A percentile compares a stretch with the other conserved stretches of the same genome.
Conservation (phyloP, 2,888 invertebrate species). For the Leptogaster cylindrica region DNA sequence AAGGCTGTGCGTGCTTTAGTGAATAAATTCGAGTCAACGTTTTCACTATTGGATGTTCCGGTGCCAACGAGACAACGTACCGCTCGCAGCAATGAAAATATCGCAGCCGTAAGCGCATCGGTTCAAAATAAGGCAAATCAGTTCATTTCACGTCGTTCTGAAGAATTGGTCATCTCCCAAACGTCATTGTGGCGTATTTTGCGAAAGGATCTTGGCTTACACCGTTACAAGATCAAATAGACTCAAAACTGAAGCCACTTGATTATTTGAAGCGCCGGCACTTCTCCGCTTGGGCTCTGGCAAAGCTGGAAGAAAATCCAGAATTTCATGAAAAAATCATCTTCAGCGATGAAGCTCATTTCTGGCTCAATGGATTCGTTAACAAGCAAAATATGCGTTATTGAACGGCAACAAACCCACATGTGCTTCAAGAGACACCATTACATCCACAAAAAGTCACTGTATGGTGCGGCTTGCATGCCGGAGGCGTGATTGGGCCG, state of each 20-base stretch:
- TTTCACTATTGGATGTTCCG: constrained; percentile 31
- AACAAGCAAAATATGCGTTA: constrained; percentile 3
- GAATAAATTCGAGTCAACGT: constrained; percentile 44
- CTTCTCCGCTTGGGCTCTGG: constrained; percentile 11
- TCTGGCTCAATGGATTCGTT: not conserved
- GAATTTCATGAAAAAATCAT: too few relatives aligned
- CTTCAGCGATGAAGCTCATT: not conserved
- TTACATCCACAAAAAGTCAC: constrained; percentile 12
- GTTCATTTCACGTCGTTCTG: constrained; percentile 41
- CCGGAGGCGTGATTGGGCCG: not conserved
- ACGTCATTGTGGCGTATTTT: constrained; percentile 12
- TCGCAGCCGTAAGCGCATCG: constrained; percentile 40
- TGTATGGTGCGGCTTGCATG: not conserved
- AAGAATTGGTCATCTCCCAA: constrained; percentile 36
- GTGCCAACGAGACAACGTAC: constrained; percentile 43
- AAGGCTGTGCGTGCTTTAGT: constrained; percentile 42
- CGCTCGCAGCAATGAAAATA: constrained; percentile 43
- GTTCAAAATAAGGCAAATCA: constrained; percentile 40
- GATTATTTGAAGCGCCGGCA: constrained; percentile 4
- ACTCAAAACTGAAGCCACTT: not conserved
- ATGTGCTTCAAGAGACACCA: constrained; percentile 12
- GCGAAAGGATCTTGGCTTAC: constrained; percentile 12
- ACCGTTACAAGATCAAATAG: not conserved
- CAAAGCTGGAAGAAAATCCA: not conserved
- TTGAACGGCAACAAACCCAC: not conserved